Evolutionary conservation across 2,113 vertebrate species (phyloP), one percentile per base, ranked within the genome.

Genomic region (Lepus europaeus): DNA sequence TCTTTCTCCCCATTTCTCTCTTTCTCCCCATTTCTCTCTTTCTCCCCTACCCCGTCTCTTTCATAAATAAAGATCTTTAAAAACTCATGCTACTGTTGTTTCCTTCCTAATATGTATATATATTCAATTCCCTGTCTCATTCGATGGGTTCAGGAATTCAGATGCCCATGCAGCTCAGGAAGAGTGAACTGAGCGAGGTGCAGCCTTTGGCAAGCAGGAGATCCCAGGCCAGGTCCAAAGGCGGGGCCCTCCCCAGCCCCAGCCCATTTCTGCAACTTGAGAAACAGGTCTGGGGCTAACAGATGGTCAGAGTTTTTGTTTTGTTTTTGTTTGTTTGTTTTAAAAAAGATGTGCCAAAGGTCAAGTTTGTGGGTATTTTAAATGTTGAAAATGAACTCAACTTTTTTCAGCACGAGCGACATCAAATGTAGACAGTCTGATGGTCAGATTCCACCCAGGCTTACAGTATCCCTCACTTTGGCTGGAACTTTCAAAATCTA

Each of bases 51-150:
- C 39, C 39, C 39, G 5, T 39, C 39, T 39, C 45, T 6, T 45
- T 45, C 45, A 45, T 45, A 45, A 45, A 45, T 45, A 45, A 45
- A 45, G 45, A 45, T 6, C 45, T 45, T 45, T 45, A 45, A 45
- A 45, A 45, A 45, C 45, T 45, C 45, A 74, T 81, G 22, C 68
- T 77, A 61, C 64, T 53, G 59, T 9, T 80, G 39, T 39, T 22
- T 49, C 20, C 29, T 63, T 88, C 68, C 64, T 61, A 61, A 3
- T 61, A 66, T 51, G 49, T 16, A 33, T 76, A 73, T 81, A 45
- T 96, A 93, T 59, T 72, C 49, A 77, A 31, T 53, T 87, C 77
- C 56, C 93, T 82, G 29, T 72, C 63, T 85, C 68, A 73, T 3
- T 66, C 23, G 53, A 29, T 68, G 73, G 16, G 36, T 83, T 91